Evolutionary conservation across 2,888 invertebrate species (phyloP).

Genomic region (Idaea dimidiata): DNA sequence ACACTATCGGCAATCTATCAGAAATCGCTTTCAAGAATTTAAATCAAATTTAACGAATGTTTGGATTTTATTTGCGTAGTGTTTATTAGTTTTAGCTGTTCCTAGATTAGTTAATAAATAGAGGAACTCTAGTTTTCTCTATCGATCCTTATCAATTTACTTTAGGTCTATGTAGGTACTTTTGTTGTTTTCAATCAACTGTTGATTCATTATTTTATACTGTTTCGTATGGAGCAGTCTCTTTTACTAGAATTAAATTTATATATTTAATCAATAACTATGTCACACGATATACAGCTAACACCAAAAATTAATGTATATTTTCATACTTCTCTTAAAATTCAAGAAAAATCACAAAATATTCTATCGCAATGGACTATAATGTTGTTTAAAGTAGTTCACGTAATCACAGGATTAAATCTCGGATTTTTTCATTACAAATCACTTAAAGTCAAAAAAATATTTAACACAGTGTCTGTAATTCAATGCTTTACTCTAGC

Average conservation of each 20-base stretch:
- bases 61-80: too few species aligned
- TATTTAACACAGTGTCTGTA: not conserved
- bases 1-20: too few species aligned
- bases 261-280: not conserved
- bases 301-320: not conserved
- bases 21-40: too few species aligned
- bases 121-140: too few species aligned
- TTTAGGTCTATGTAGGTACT: not conserved
- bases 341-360: not conserved
- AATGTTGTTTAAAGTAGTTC: not conserved
- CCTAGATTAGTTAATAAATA: too few species aligned
- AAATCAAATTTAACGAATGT: too few species aligned
- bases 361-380: not conserved
- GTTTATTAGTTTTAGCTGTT: too few species aligned
- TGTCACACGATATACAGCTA: not conserved
- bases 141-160: too few species aligned
- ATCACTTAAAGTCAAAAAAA: not conserved
- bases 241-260: not conserved
- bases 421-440: constrained; percentile 4
- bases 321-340: not conserved
- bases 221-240: not conserved
- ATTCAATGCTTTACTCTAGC: not conserved
- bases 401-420: not conserved
- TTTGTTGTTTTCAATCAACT: not conserved
- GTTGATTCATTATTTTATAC: not conserved